A percentile compares a stretch with the other conserved stretches of the same genome.
These are phyloP conservation scores for Lithophane socia DNA, from an alignment of 2,888 invertebrate species.

Conservation along the genomic window DNA sequence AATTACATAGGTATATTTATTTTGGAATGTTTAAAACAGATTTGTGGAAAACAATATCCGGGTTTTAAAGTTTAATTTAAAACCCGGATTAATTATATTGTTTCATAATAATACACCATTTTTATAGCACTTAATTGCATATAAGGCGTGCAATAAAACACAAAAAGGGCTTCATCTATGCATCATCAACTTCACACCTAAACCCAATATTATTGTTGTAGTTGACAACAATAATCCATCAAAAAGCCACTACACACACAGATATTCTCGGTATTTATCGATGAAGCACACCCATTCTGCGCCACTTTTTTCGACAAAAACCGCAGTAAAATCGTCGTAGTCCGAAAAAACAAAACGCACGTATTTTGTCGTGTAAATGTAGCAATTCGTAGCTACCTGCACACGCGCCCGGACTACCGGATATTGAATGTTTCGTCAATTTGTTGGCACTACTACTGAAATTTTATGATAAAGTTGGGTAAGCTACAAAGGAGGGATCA, in stretches of 20 bases:
- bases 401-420: constrained; percentile 51
- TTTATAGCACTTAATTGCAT: no score
- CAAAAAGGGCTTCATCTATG: background rate
- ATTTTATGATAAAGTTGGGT: background rate
- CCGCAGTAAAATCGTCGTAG: constrained; percentile 53
- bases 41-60: background rate
- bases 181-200: background rate
- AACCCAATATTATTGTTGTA: no score
- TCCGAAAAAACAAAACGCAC: constrained; percentile 59
- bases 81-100: no score
- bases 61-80: background rate
- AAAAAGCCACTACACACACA: constrained; percentile 3
- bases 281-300: constrained; percentile 40
- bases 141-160: no score
- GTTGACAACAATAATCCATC: constrained; percentile 8
- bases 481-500: background rate
- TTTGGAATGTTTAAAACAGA: background rate
- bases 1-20: background rate
- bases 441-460: constrained; percentile 68
- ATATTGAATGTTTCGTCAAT: constrained; percentile 78
- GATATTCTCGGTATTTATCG: constrained; percentile 26
- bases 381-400: constrained; percentile 67
- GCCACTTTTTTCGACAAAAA: constrained; percentile 48
- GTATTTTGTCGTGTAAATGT: constrained; percentile 69
- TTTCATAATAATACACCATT: no score